Conservation (phyloP, 2,888 invertebrate species). For the Synanthedon tipuliformis region DNA sequence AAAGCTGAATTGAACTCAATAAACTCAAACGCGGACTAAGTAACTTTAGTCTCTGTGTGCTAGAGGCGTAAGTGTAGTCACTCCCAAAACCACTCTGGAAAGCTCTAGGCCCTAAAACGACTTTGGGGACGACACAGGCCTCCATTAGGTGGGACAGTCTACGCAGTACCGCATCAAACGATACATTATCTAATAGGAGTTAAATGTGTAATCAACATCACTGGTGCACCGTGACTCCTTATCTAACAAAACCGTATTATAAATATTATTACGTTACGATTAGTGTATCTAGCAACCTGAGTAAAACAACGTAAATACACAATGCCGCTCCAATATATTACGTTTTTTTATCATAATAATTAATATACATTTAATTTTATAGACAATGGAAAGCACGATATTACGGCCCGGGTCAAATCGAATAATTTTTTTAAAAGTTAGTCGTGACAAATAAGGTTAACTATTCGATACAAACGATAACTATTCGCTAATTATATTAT, state of each 20-base stretch:
- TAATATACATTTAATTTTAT: slow-evolving; percentile 51
- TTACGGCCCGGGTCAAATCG: slow-evolving; percentile 40
- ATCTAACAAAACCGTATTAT: slow-evolving; percentile 25
- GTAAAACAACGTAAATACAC: slow-evolving; percentile 49
- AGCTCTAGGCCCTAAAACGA: no score
- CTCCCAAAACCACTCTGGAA: no score
- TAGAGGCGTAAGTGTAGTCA: no score
- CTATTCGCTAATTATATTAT: slow-evolving; percentile 24
- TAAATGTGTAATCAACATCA: slow-evolving; percentile 23
- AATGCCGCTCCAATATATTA: slow-evolving; percentile 22
- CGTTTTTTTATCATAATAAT: slow-evolving; percentile 27
- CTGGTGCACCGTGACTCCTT: slow-evolving; percentile 41
- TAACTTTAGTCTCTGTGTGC: no score
- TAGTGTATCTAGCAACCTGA: slow-evolving; percentile 60
- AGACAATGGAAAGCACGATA: slow-evolving; percentile 55
- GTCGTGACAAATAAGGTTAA: slow-evolving; percentile 4
- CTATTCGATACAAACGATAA: slow-evolving; percentile 35
- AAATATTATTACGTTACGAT: slow-evolving; percentile 14
- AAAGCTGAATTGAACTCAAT: no score
- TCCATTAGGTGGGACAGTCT: slow-evolving; percentile 55
- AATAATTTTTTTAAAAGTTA: slow-evolving; percentile 23
- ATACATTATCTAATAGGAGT: slow-evolving; percentile 12
- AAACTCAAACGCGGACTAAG: no score
- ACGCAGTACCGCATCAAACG: slow-evolving; percentile 34
- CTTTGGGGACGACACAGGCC: slow-evolving; percentile 28